These are phyloP conservation scores for Acipenser transmontanus DNA, from an alignment of 2,797 vertebrate genomes.

Conservation along the genomic window DNA sequence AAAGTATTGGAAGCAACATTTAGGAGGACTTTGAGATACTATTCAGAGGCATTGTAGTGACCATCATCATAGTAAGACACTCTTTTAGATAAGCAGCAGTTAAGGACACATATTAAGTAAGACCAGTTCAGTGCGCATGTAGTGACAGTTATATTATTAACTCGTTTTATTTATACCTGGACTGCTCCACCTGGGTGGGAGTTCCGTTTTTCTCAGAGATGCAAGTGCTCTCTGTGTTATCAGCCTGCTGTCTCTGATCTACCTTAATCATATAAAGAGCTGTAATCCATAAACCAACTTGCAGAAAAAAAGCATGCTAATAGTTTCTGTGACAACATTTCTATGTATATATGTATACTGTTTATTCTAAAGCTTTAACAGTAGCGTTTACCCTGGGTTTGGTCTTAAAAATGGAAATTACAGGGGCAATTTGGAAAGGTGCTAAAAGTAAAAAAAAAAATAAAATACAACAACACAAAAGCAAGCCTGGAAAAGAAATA, in stretches of 20 bases:
- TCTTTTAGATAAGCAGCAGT: too few species aligned
- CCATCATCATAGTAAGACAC: too few species aligned
- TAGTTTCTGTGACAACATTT: conserved; percentile 55
- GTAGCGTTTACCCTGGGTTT: conserved; percentile 47
- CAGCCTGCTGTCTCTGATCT: conserved; percentile 36
- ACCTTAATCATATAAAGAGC: conserved; percentile 33
- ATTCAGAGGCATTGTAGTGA: too few species aligned
- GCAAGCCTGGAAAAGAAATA: conserved; percentile 44
- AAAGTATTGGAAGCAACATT: too few species aligned
- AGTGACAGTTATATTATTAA: too few species aligned
- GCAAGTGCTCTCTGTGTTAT: conserved; percentile 20
- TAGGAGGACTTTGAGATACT: too few species aligned
- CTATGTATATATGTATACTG: conserved; percentile 50
- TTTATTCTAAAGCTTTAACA: conserved; percentile 60
- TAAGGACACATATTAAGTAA: too few species aligned
- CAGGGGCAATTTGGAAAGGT: conserved; percentile 21
- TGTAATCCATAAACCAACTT: conserved; percentile 41
- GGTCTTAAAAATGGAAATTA: conserved; percentile 31
- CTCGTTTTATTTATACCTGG: too few species aligned
- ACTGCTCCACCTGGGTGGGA: too few species aligned
- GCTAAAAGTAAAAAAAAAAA: conserved; percentile 22
- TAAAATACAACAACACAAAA: conserved; percentile 34
- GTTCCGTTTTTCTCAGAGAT: too few species aligned
- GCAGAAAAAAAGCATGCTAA: conserved; percentile 56
- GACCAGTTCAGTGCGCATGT: too few species aligned